Percentiles rank a stretch among this genome's conserved stretches.
These are phyloP conservation scores for Caradrina kadenii DNA, from an alignment of 2,888 invertebrate species.

Conservation along the genomic window DNA sequence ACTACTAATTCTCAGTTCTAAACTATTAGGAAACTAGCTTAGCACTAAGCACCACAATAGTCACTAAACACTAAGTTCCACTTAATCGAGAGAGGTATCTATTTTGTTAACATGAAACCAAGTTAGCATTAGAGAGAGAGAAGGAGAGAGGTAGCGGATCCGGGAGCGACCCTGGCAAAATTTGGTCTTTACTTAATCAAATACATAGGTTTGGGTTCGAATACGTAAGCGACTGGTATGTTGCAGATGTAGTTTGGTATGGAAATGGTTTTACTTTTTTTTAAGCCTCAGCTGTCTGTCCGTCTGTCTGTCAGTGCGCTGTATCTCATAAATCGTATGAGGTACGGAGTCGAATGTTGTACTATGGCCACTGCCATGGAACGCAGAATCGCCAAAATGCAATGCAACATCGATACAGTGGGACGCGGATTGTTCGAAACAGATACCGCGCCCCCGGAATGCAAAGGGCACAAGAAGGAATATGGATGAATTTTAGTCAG, in stretches of 20 bases:
- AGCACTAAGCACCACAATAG: slow-evolving; percentile 22
- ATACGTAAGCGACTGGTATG: slow-evolving; percentile 60
- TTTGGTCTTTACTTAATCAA: slow-evolving; percentile 73
- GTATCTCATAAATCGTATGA: no score
- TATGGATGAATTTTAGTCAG: no score
- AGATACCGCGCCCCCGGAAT: no score
- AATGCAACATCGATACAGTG: no score
- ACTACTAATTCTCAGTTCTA: slow-evolving; percentile 22
- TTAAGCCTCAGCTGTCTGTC: no score
- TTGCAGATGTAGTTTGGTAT: slow-evolving; percentile 25
- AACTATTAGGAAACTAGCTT: slow-evolving; percentile 26
- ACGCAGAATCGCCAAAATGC: no score
- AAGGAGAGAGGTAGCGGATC: neutral
- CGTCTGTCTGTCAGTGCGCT: no score
- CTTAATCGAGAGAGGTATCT: slow-evolving; percentile 63
- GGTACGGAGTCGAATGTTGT: no score
- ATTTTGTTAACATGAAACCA: slow-evolving; percentile 61
- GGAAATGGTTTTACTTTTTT: slow-evolving; percentile 21
- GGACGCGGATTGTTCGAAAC: no score
- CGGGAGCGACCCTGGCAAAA: slow-evolving; percentile 70
- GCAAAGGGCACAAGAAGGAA: no score
- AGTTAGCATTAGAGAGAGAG: slow-evolving; percentile 44
- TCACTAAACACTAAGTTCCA: slow-evolving; percentile 48
- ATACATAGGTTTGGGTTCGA: slow-evolving; percentile 74
- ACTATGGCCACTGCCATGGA: no score